A percentile compares a stretch with the other conserved stretches of the same genome.
These are phyloP conservation scores for Xiphophorus birchmanni DNA, from an alignment of 2,797 vertebrate species.

Conservation along the genomic window DNA sequence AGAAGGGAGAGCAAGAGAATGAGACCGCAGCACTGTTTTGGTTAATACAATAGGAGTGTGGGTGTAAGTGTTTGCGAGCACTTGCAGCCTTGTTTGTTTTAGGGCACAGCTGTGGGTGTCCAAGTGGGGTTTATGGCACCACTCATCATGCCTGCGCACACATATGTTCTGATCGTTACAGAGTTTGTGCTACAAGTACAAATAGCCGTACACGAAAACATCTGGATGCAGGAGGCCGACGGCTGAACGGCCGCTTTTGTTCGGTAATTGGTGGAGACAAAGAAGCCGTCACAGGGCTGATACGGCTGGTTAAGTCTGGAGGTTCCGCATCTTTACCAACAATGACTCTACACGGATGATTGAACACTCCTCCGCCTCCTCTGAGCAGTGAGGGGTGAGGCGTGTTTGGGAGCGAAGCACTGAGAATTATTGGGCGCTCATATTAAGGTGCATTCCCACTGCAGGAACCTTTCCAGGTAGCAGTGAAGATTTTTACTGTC, in stretches of 20 bases:
- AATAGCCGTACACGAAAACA: slow-evolving; percentile 30
- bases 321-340: slow-evolving; percentile 77
- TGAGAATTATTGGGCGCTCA: slow-evolving; percentile 27
- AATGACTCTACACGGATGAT: slow-evolving; percentile 75
- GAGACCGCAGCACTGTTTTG: slow-evolving; percentile 60
- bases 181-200: slow-evolving; percentile 29
- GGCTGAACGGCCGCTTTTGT: slow-evolving; percentile 69
- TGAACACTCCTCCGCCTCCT: slow-evolving; percentile 66
- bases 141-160: slow-evolving; percentile 45
- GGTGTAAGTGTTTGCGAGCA: slow-evolving; percentile 71
- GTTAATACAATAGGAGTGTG: slow-evolving; percentile 73
- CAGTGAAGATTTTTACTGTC: background rate
- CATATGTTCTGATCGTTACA: slow-evolving; percentile 32
- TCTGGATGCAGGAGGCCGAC: slow-evolving; percentile 59
- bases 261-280: slow-evolving; percentile 77
- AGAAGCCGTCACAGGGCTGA: slow-evolving; percentile 73
- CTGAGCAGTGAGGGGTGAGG: slow-evolving; percentile 38
- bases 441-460: slow-evolving; percentile 2
- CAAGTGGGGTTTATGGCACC: slow-evolving; percentile 65
- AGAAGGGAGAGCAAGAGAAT: slow-evolving; percentile 43
- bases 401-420: slow-evolving; percentile 14
- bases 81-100: slow-evolving; percentile 70
- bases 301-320: slow-evolving; percentile 74
- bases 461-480: background rate
- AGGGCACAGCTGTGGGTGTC: slow-evolving; percentile 72